phyloP scores from a whole-genome alignment of 2,113 vertebrate species.

The Conger conger region DNA sequence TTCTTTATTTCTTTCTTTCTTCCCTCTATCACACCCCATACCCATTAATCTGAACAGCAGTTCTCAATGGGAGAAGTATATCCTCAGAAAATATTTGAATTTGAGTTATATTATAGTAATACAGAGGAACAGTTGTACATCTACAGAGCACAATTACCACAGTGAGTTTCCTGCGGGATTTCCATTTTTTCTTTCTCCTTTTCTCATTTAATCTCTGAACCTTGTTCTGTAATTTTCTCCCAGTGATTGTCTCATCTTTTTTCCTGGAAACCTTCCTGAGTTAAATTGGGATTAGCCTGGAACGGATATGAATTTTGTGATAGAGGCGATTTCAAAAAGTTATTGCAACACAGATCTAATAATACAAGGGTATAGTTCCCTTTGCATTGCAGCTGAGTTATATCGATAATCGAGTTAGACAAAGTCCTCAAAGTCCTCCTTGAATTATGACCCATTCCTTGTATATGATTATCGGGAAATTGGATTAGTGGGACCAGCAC shows the following conservation, averaged over 20 bases:
- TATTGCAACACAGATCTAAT: not conserved
- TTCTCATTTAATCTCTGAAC: not conserved
- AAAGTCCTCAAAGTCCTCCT: not conserved
- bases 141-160: not conserved
- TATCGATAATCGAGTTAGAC: not conserved
- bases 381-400: not conserved
- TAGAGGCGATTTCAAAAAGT: not conserved
- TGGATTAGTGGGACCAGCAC: not conserved
- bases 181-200: not conserved
- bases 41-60: not conserved
- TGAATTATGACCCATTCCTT: not conserved
- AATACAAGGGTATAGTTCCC: not conserved
- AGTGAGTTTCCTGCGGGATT: not conserved
- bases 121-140: not conserved
- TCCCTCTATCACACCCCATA: not conserved
- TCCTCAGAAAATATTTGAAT: not conserved
- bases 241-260: not conserved
- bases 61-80: not conserved
- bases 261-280: not conserved
- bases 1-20: not conserved
- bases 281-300: not conserved
- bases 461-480: not conserved
- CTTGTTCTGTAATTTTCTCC: slow-evolving; percentile 4
- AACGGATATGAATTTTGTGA: not conserved
- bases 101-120: not conserved